These are phyloP conservation scores for Trachelus stipa DNA, from an alignment of 2,888 invertebrate genomes.

Conservation along the genomic window DNA sequence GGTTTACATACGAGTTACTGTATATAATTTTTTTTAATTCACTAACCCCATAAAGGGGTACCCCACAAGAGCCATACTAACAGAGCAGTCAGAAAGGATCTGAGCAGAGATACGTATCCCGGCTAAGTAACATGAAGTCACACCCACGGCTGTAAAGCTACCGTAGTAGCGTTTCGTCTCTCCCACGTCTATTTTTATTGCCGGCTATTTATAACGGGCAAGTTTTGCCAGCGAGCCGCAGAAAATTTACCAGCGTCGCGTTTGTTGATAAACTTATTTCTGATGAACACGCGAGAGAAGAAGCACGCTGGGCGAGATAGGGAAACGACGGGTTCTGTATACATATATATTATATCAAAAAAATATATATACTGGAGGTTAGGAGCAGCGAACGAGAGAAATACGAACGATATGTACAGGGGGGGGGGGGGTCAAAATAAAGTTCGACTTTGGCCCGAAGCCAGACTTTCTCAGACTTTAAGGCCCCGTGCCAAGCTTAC, in stretches of 20 bases:
- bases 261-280: slow-evolving; percentile 53
- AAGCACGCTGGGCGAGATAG: neutral
- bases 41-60: no score
- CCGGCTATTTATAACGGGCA: slow-evolving; percentile 4
- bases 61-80: no score
- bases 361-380: neutral
- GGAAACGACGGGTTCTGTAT: no score
- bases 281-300: slow-evolving; percentile 20
- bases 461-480: slow-evolving; percentile 43
- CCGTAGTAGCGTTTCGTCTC: neutral
- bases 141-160: no score
- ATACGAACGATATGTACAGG: slow-evolving; percentile 15
- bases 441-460: slow-evolving; percentile 39
- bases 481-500: slow-evolving; percentile 46
- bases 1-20: neutral
- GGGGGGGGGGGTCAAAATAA: slow-evolving; percentile 29
- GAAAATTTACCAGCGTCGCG: slow-evolving; percentile 36
- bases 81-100: no score
- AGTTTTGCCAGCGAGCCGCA: neutral
- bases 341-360: no score
- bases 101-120: no score
- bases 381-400: slow-evolving; percentile 1
- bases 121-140: no score
- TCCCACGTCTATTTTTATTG: slow-evolving; percentile 10
- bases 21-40: neutral